A percentile compares a stretch with the other conserved stretches of the same genome.
These are phyloP conservation scores for Heterotilapia buettikoferi DNA, from an alignment of 2,113 vertebrate species.

Conservation along the genomic window DNA sequence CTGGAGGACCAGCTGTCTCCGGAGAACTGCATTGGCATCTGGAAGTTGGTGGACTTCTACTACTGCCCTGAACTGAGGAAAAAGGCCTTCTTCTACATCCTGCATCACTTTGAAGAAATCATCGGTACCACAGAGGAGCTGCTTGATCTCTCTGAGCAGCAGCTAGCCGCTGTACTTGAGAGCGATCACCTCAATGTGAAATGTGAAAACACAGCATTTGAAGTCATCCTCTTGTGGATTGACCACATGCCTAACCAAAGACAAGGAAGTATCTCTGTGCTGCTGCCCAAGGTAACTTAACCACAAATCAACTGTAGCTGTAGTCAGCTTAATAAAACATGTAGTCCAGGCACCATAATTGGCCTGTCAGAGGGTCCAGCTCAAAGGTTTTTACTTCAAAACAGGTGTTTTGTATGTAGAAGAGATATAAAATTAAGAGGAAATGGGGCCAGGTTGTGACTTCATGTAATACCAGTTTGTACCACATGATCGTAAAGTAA, in stretches of 20 bases:
- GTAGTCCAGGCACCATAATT: neutral
- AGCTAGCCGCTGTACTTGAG: conserved; percentile 72
- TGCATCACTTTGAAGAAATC: conserved; percentile 72
- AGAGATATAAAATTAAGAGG: too few species aligned
- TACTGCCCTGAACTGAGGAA: conserved; percentile 62
- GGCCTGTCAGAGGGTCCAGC: neutral
- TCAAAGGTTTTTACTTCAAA: too few species aligned
- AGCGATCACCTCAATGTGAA: neutral
- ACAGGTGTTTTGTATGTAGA: too few species aligned
- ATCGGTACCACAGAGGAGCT: conserved; percentile 68
- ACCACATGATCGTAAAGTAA: neutral
- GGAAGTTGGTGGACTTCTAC: conserved; percentile 44
- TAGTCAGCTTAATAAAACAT: neutral
- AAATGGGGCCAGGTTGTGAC: too few species aligned
- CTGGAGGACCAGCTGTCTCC: conserved; percentile 71
- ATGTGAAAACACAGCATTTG: neutral
- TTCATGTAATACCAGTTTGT: neutral
- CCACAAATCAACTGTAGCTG: neutral
- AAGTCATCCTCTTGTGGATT: conserved; percentile 11
- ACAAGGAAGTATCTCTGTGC: neutral
- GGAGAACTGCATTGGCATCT: conserved; percentile 68
- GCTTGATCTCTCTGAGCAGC: conserved; percentile 65
- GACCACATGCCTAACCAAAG: conserved; percentile 2
- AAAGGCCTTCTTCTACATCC: conserved; percentile 71
- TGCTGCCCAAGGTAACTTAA: conserved; percentile 13